phyloP scores from a whole-genome alignment of 2,888 invertebrate genomes.

The Lasioglossum villosulum region DNA sequence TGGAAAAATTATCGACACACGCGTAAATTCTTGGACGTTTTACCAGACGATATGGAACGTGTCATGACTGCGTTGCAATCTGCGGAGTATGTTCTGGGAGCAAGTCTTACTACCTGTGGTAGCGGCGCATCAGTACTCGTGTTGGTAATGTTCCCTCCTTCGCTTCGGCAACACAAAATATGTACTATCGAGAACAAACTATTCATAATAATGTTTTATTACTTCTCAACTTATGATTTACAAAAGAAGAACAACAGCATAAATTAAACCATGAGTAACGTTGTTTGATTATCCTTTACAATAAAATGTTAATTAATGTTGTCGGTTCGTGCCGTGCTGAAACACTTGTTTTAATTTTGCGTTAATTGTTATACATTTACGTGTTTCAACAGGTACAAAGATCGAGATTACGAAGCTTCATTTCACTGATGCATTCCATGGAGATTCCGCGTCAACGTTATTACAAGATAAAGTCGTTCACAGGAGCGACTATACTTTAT shows the following conservation, averaged over 20 bases:
- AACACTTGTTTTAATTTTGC: neutral
- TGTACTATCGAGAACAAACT: neutral
- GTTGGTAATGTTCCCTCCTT: conserved; percentile 49
- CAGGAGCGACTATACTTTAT: conserved; percentile 35
- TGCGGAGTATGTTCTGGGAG: conserved; percentile 51
- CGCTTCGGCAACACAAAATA: conserved; percentile 4
- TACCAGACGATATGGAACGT: conserved; percentile 33
- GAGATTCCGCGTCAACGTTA: conserved; percentile 30
- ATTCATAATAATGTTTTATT: conserved; percentile 8
- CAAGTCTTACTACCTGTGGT: conserved; percentile 39
- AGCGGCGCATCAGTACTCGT: conserved; percentile 49
- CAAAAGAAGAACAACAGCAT: neutral
- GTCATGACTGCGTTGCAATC: conserved; percentile 40
- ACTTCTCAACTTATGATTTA: neutral
- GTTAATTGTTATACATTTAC: conserved; percentile 17
- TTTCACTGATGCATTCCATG: conserved; percentile 31
- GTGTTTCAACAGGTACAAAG: conserved; percentile 49
- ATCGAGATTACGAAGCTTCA: conserved; percentile 41
- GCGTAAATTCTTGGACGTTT: conserved; percentile 31
- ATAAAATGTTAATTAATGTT: conserved; percentile 7
- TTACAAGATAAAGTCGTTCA: conserved; percentile 23
- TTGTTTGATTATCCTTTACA: conserved; percentile 16
- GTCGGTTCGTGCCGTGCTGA: neutral
- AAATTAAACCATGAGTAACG: conserved; percentile 17
- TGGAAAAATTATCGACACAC: conserved; percentile 44